phyloP scores from a whole-genome alignment of 2,113 vertebrate genomes.

The Triplophysa siluroides region DNA sequence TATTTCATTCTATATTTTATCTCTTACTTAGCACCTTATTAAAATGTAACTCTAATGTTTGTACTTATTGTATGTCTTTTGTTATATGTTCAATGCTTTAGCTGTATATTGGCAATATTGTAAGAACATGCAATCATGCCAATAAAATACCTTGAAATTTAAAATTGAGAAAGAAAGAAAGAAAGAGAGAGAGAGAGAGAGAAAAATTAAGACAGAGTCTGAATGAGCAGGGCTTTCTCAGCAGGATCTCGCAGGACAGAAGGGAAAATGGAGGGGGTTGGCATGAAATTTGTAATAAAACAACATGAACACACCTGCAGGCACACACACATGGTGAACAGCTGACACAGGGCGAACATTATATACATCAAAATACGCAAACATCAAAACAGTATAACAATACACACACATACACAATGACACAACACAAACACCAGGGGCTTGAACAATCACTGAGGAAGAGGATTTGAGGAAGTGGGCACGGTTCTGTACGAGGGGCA shows the following conservation, averaged over 20 bases:
- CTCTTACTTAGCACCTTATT: too few species aligned
- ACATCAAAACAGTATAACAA: conserved; percentile 5
- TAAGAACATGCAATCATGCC: too few species aligned
- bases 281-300: conserved; percentile 39
- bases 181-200: not conserved
- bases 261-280: conserved; percentile 34
- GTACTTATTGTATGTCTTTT: too few species aligned
- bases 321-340: conserved; percentile 6
- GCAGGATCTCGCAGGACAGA: conserved; percentile 45
- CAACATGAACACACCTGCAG: conserved; percentile 28
- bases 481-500: conserved; percentile 16
- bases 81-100: too few species aligned
- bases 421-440: not conserved
- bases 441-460: conserved; percentile 26
- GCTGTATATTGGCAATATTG: too few species aligned
- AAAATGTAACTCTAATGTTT: too few species aligned
- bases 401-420: not conserved
- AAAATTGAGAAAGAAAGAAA: too few species aligned
- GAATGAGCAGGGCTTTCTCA: conserved; percentile 17
- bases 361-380: not conserved
- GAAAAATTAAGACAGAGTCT: conserved; percentile 12
- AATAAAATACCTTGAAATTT: too few species aligned
- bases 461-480: conserved; percentile 38
- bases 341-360: not conserved
- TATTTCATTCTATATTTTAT: too few species aligned